Evolutionary conservation across 2,888 invertebrate genomes (phyloP).

Genomic region (Aromia moschata): DNA sequence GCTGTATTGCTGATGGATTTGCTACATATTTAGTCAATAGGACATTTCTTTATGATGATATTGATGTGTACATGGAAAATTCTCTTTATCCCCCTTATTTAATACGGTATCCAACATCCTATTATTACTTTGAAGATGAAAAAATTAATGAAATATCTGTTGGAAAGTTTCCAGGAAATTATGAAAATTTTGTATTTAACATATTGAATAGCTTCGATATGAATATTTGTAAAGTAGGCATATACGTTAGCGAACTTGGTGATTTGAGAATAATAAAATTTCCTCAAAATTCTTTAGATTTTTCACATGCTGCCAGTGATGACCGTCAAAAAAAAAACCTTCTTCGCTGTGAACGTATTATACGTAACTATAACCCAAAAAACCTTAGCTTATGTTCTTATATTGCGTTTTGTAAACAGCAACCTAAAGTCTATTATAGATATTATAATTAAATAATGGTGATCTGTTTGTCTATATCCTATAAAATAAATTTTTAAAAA

Average conservation of each 20-base stretch:
- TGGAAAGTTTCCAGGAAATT: not conserved
- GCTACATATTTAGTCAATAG: not conserved
- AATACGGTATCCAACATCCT: not conserved
- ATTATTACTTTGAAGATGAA: no score
- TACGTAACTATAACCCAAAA: not conserved
- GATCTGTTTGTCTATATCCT: not conserved
- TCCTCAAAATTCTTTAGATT: not conserved
- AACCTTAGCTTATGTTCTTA: not conserved
- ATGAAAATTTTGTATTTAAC: not conserved
- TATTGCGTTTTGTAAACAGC: not conserved
- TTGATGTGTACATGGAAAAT: not conserved
- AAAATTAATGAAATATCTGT: not conserved
- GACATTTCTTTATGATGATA: not conserved
- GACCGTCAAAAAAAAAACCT: no score
- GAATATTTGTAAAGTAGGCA: not conserved
- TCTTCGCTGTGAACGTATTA: not conserved
- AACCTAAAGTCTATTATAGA: no score
- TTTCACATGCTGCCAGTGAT: no score
- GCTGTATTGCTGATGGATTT: not conserved
- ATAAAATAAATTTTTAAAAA: not conserved
- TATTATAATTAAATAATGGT: no score
- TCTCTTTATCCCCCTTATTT: no score
- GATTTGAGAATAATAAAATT: not conserved
- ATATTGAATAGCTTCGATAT: not conserved
- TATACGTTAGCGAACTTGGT: not conserved